Percentiles rank a stretch among this genome's conserved stretches.
phyloP scores from a whole-genome alignment of 2,797 vertebrate genomes.

The Oreonectes daqikongensis region DNA sequence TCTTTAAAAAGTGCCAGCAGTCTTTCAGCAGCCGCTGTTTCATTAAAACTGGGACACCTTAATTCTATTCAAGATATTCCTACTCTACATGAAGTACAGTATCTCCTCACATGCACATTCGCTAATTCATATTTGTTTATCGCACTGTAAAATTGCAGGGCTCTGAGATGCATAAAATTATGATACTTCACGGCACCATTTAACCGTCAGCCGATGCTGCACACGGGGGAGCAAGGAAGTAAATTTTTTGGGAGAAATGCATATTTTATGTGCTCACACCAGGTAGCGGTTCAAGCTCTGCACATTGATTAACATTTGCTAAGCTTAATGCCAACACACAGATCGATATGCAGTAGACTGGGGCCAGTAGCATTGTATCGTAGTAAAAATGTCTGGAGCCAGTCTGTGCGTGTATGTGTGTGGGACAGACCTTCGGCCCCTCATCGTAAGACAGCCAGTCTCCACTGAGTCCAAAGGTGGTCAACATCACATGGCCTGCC shows the following conservation, averaged over 20 bases:
- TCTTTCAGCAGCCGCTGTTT: constrained; percentile 36
- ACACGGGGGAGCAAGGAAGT: constrained; percentile 7
- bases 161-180: not conserved
- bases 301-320: constrained; percentile 50
- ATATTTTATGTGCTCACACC: constrained; percentile 46
- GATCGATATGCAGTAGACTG: constrained; percentile 43
- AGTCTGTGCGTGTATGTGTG: not conserved
- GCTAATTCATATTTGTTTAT: constrained; percentile 4
- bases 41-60: constrained; percentile 32
- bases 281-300: constrained; percentile 12
- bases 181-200: not conserved
- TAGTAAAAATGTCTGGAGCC: not conserved
- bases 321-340: constrained; percentile 14
- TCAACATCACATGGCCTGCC: constrained; percentile 46
- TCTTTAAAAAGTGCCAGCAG: constrained; percentile 38
- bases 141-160: not conserved
- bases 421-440: constrained; percentile 38
- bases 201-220: not conserved
- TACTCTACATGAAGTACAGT: not conserved
- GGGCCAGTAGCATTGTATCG: constrained; percentile 2
- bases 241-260: constrained; percentile 23
- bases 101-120: not conserved
- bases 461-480: constrained; percentile 54
- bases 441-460: constrained; percentile 48
- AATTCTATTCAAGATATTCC: constrained; percentile 7